These are phyloP conservation scores for Conopomorpha cramerella DNA, from an alignment of 1,140 invertebrate genomes.

Conservation along the genomic window DNA sequence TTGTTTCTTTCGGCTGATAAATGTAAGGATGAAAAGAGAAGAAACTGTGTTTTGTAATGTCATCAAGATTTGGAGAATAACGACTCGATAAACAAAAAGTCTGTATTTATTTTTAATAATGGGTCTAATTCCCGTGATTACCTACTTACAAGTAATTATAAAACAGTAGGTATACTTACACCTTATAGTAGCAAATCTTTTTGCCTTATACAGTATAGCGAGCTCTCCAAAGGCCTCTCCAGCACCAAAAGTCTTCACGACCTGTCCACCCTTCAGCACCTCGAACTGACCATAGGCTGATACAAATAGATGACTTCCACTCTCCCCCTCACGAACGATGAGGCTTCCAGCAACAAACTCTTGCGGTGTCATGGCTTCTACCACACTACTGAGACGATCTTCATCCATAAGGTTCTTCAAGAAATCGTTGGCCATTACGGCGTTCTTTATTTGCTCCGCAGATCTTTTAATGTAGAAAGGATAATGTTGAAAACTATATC, in stretches of 20 bases:
- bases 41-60: too few species aligned
- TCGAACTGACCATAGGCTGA: slow-evolving; percentile 85
- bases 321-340: slow-evolving; percentile 88
- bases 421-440: slow-evolving; percentile 88
- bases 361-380: slow-evolving; percentile 89
- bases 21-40: too few species aligned
- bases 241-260: slow-evolving; percentile 78
- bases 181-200: slow-evolving; percentile 82
- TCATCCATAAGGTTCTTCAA: slow-evolving; percentile 87
- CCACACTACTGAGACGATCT: slow-evolving; percentile 80
- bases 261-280: slow-evolving; percentile 79
- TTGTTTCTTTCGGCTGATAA: too few species aligned
- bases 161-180: slow-evolving; percentile 56
- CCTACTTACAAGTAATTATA: slow-evolving; percentile 2
- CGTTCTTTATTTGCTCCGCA: slow-evolving; percentile 57
- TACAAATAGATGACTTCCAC: slow-evolving; percentile 79
- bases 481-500: not conserved
- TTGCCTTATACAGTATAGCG: slow-evolving; percentile 92
- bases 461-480: slow-evolving; percentile 28
- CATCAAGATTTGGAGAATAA: too few species aligned
- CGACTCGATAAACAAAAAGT: too few species aligned
- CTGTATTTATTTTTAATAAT: too few species aligned
- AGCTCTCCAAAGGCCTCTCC: slow-evolving; percentile 93
- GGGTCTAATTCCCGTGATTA: too few species aligned
- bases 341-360: slow-evolving; percentile 73